Evolutionary conservation across 2,113 vertebrate species (phyloP).

Genomic region (Sarotherodon lohbergeri): DNA sequence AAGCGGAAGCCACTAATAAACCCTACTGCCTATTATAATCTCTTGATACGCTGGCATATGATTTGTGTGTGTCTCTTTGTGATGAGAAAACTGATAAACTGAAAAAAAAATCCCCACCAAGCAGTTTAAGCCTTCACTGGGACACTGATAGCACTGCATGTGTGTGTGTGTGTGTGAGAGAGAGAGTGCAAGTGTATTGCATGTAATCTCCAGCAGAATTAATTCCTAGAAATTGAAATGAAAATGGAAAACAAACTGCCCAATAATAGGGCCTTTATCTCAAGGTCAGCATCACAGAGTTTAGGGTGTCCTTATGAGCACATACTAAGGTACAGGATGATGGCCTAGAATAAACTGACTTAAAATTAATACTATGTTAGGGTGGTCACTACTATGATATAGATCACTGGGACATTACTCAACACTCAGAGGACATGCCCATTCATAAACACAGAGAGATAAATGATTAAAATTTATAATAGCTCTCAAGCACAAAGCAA

Average conservation of each 20-base stretch:
- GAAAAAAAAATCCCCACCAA: conserved; percentile 31
- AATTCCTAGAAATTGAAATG: conserved; percentile 68
- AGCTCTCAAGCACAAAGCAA: neutral
- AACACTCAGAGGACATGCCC: neutral
- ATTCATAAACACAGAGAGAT: neutral
- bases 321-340: neutral
- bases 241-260: conserved; percentile 36
- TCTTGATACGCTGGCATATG: conserved; percentile 14
- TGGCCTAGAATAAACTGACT: neutral
- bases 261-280: conserved; percentile 11
- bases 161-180: neutral
- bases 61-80: neutral
- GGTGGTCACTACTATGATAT: neutral
- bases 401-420: neutral
- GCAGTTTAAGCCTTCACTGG: conserved; percentile 37
- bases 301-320: neutral
- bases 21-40: conserved; percentile 35
- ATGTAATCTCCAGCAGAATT: conserved; percentile 58
- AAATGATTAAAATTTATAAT: neutral
- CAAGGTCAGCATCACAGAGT: conserved; percentile 54
- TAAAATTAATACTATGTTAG: neutral
- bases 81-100: neutral
- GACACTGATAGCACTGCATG: neutral
- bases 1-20: conserved; percentile 23
- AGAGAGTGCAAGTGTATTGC: neutral